Evolutionary conservation across 2,888 invertebrate genomes (phyloP), one percentile per base, ranked within the genome.

Genomic region (Scaptomyza polygonia): DNA sequence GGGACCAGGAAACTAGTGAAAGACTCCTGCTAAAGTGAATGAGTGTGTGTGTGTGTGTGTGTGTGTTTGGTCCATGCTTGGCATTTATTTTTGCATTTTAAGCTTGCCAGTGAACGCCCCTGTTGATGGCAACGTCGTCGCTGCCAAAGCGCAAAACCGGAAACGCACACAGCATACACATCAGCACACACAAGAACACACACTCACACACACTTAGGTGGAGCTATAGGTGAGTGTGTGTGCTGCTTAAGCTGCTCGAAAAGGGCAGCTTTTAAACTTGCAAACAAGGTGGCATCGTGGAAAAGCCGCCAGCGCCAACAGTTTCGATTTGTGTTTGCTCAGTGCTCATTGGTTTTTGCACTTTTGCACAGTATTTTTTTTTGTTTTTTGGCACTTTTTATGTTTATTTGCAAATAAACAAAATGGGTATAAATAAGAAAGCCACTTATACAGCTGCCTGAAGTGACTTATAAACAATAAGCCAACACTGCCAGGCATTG

Each of bases 21-120:
- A 30, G 48, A 39, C 45, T 45, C 62, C n/a, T 61, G 59, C 59
- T 45, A 55, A 69, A 58, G 45, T 55, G 54, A 18, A 9, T 43
- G 44, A 45, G 30, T 55, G 36, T 45, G 47, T 58, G 57, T 30
- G 52, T 67, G 67, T 45, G 16, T 32, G 44, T 44, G 59, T 61
- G 59, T 66, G 65, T 57, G 63, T 48, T 61, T 55, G 72, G 70
- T 61, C 70, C 62, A 65, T 79, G 86, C 69, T 72, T 78, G 72
- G 86, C 78, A 88, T 86, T 87, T 88, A 86, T 88, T 88, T 82
- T 86, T 86, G 80, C 83, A 84, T 88, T 86, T 84, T 86, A 79
- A 87, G 86, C 79, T 87, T 79, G 76, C 62, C 75, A 67, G 70
- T 56, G 68, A 75, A 68, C 66, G 67, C 72, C 69, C 67, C 64